Base-by-base conservation (phyloP, 2,888 invertebrate species). In the Tribolium freemani region DNA sequence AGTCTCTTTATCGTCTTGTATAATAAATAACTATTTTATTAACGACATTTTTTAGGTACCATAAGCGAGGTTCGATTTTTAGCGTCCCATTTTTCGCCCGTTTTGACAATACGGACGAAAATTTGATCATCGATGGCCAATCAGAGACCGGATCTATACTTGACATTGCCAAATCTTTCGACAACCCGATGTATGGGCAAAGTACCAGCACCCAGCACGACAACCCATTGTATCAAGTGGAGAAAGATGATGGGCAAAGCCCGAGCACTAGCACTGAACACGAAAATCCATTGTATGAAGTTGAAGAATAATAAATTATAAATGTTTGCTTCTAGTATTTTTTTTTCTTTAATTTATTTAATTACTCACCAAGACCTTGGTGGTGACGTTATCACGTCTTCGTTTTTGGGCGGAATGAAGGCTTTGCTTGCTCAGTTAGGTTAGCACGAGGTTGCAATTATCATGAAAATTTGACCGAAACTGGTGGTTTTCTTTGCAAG, bases 181-280 rank as follows among this genome's bases (percentile, higher is more conserved):
- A 83, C 50, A 84, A 84, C 74, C 84, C 84, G 0, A 73, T 82
- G 79, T 83, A 78, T 68, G 80, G 79, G 6, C 72, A 76, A 60
- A 61, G 9, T 8, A 20, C 56, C 5, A 57, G 20, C 10, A 3
- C 63, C 10, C 45, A 44, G 9, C 9, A 44, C 11, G 10, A 10
- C 1, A 9, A 48, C 26, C 26, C 26, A 26, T 0, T 26, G 5
- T 26, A 26, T 10, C n/a, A n/a, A n/a, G n/a, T n/a, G n/a, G 53
- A 51, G 11, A 16, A 13, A 2, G 26, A 26, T 3, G 26, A 26
- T 26, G 26, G 16, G 16, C 16, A 16, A 16, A 16, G 16, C 26
- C 38, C 38, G 2, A 53, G 16, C 0, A 13, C 54, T 5, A 10
- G 10, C 6, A 44, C 6, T 26, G 5, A 50, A 2, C 57, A 57